Conservation (phyloP, 2,113 vertebrate species). For the Acinonyx jubatus region DNA sequence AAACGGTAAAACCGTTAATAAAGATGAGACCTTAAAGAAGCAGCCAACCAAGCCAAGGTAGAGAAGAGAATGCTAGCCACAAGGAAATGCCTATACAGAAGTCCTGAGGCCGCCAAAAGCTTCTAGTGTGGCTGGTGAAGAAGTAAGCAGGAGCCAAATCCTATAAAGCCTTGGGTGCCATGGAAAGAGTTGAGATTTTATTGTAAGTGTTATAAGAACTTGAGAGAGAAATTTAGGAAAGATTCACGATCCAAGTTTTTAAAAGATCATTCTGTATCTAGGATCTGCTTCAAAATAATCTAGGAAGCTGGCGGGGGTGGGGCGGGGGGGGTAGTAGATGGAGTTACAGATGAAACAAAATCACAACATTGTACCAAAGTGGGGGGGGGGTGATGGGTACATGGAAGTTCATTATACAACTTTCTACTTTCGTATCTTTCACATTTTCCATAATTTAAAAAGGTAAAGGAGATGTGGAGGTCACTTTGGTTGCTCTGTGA, state of each 20-base stretch:
- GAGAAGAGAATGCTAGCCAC: neutral
- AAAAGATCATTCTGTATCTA: neutral
- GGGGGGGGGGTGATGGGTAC: neutral
- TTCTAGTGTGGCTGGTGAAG: neutral
- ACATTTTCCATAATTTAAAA: neutral
- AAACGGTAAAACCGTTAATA: neutral
- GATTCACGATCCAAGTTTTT: neutral
- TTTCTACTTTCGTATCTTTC: neutral
- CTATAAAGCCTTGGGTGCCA: neutral
- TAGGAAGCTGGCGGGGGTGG: neutral
- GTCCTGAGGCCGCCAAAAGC: neutral
- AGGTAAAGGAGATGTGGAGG: neutral
- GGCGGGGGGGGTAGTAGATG: no score
- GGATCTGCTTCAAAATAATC: neutral
- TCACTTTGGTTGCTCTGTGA: neutral
- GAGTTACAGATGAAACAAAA: slow-evolving; percentile 1
- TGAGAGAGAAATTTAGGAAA: neutral
- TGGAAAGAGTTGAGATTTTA: neutral
- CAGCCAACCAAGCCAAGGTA: neutral
- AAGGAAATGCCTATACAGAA: neutral
- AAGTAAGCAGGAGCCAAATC: neutral
- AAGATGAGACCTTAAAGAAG: neutral
- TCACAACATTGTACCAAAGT: neutral
- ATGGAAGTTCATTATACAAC: neutral
- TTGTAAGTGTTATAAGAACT: neutral